Evolutionary conservation across 2,888 invertebrate species (phyloP).

Genomic region (Leptopilina syphax): DNA sequence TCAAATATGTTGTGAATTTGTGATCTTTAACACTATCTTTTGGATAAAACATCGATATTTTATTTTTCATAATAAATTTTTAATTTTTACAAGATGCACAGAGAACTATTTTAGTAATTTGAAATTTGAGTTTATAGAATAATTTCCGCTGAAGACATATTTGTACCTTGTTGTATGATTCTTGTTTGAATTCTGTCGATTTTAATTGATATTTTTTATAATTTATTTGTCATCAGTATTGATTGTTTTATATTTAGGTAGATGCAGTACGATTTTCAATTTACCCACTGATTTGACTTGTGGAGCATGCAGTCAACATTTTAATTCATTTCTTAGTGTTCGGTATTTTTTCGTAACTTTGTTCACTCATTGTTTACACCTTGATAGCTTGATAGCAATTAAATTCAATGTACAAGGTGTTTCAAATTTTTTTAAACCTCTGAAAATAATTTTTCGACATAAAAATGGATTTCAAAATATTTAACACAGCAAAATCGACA

Average conservation of each 20-base stretch:
- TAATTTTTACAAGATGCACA: too few species aligned
- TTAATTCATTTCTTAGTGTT: slow-evolving; percentile 58
- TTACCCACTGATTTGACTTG: slow-evolving; percentile 69
- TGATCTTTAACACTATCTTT: too few species aligned
- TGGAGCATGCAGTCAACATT: slow-evolving; percentile 70
- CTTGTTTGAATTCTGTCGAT: slow-evolving; percentile 41
- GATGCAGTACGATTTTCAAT: slow-evolving; percentile 71
- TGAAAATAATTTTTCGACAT: too few species aligned
- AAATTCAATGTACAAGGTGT: not conserved
- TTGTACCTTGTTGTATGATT: not conserved
- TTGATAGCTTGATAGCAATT: slow-evolving; percentile 53
- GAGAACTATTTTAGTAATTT: too few species aligned
- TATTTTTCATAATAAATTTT: too few species aligned
- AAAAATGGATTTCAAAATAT: too few species aligned
- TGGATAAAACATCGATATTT: too few species aligned
- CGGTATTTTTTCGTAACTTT: slow-evolving; percentile 59
- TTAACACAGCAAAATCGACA: too few species aligned
- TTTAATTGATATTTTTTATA: slow-evolving; percentile 48
- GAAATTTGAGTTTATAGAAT: too few species aligned
- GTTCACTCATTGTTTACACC: slow-evolving; percentile 60
- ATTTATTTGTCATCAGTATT: slow-evolving; percentile 49
- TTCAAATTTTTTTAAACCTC: too few species aligned
- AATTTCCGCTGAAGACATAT: too few species aligned
- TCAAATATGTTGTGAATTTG: too few species aligned
- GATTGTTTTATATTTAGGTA: slow-evolving; percentile 71